Conservation (phyloP, 2,888 invertebrate genomes). For the Timema podura region DNA sequence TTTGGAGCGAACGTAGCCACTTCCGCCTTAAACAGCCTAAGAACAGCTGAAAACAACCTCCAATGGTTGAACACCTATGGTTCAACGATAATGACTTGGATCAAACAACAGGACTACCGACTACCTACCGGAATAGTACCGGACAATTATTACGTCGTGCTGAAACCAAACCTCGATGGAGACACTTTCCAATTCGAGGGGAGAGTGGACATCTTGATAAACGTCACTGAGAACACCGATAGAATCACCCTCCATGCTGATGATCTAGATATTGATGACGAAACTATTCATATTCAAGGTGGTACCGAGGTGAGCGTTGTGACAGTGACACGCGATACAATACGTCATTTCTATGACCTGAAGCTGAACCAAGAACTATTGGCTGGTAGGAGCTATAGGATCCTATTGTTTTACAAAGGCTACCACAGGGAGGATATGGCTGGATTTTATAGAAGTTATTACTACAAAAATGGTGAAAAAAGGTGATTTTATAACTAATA, state of each 20-base stretch:
- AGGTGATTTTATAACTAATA: background rate
- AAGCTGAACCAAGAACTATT: slow-evolving; percentile 7
- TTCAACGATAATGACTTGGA: background rate
- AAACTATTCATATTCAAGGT: background rate
- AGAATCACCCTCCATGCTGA: background rate
- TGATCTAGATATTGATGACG: slow-evolving; percentile 6
- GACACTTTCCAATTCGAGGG: slow-evolving; percentile 25
- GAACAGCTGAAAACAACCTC: background rate
- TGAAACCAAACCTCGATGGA: slow-evolving; percentile 51
- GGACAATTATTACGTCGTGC: slow-evolving; percentile 49
- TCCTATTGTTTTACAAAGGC: slow-evolving; percentile 7
- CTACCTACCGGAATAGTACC: slow-evolving; percentile 52
- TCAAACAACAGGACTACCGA: slow-evolving; percentile 41
- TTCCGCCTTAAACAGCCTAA: background rate
- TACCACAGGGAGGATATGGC: slow-evolving; percentile 8
- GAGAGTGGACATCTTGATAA: background rate
- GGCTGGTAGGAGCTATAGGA: background rate
- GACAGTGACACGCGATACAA: background rate
- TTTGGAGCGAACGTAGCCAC: background rate
- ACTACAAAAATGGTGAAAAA: slow-evolving; percentile 4
- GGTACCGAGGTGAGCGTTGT: background rate
- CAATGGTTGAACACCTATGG: slow-evolving; percentile 6
- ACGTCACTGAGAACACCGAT: background rate
- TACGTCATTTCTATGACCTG: slow-evolving; percentile 2
- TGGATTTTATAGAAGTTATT: background rate